phyloP scores from a whole-genome alignment of 1,140 invertebrate species.

The Ceratina australensis region DNA sequence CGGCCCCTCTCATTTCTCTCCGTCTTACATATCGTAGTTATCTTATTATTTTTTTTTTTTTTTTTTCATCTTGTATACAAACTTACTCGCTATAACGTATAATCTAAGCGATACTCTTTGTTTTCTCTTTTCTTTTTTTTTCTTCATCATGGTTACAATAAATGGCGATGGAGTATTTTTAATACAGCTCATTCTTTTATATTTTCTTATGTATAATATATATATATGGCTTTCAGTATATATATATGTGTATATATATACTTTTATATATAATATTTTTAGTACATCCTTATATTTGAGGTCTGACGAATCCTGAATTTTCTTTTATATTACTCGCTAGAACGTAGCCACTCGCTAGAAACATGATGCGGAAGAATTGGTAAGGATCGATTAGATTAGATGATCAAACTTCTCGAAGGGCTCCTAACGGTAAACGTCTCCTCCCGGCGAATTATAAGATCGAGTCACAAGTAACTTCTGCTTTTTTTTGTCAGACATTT shows the following conservation, averaged over 20 bases:
- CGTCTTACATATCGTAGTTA: constrained; percentile 58
- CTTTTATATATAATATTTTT: constrained; percentile 68
- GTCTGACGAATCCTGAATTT: constrained; percentile 78
- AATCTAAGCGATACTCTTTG: constrained; percentile 72
- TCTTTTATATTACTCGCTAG: constrained; percentile 65
- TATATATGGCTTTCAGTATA: constrained; percentile 60
- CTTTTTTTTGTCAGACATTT: no score
- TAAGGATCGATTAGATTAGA: constrained; percentile 22
- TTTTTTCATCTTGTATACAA: constrained; percentile 76
- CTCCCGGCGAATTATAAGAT: no score
- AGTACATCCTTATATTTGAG: constrained; percentile 74
- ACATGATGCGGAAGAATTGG: constrained; percentile 47
- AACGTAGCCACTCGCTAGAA: constrained; percentile 52
- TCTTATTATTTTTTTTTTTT: constrained; percentile 56
- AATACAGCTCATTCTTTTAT: constrained; percentile 74
- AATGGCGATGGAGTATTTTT: constrained; percentile 76
- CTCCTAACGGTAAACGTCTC: neutral
- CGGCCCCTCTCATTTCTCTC: constrained; percentile 24
- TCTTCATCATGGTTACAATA: constrained; percentile 72
- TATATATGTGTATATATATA: constrained; percentile 66
- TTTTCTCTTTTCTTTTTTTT: constrained; percentile 44
- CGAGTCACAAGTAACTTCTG: no score
- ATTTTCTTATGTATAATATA: constrained; percentile 67
- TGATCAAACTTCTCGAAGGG: neutral
- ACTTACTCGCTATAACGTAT: constrained; percentile 75